Conservation (phyloP, 2,888 invertebrate genomes). For the Xanthia icteritia region DNA sequence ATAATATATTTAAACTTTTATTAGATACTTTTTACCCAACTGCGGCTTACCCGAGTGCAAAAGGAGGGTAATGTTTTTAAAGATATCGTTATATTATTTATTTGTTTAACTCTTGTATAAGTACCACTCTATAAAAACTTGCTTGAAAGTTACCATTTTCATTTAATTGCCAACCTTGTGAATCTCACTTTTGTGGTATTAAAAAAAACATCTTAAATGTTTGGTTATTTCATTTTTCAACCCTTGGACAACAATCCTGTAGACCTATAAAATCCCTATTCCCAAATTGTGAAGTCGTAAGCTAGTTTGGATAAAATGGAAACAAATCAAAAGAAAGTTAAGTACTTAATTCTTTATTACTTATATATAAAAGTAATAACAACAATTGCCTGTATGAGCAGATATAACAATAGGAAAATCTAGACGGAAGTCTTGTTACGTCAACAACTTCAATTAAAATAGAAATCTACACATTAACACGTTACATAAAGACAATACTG, state of each 20-base stretch:
- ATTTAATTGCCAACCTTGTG: slow-evolving; percentile 68
- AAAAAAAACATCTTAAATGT: slow-evolving; percentile 66
- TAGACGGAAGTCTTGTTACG: slow-evolving; percentile 22
- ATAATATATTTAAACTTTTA: background rate
- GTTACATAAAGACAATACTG: slow-evolving; percentile 37
- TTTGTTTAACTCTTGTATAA: slow-evolving; percentile 1
- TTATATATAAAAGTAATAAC: no score
- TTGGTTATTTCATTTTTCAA: slow-evolving; percentile 39
- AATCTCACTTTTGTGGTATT: slow-evolving; percentile 75
- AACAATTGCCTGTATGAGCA: background rate
- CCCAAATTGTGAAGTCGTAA: background rate
- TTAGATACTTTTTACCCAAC: background rate
- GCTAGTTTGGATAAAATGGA: background rate
- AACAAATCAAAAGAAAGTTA: background rate
- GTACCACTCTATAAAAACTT: slow-evolving; percentile 21
- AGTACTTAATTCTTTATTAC: background rate
- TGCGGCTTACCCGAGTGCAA: no score
- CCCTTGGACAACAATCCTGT: background rate
- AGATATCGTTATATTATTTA: background rate
- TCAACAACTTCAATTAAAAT: slow-evolving; percentile 1
- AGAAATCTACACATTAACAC: background rate
- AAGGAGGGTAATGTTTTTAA: background rate
- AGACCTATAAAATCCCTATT: background rate
- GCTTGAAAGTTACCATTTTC: slow-evolving; percentile 55
- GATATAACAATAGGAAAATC: slow-evolving; percentile 18